Conservation (phyloP, 2,888 invertebrate species). For the Alcis repandata region DNA sequence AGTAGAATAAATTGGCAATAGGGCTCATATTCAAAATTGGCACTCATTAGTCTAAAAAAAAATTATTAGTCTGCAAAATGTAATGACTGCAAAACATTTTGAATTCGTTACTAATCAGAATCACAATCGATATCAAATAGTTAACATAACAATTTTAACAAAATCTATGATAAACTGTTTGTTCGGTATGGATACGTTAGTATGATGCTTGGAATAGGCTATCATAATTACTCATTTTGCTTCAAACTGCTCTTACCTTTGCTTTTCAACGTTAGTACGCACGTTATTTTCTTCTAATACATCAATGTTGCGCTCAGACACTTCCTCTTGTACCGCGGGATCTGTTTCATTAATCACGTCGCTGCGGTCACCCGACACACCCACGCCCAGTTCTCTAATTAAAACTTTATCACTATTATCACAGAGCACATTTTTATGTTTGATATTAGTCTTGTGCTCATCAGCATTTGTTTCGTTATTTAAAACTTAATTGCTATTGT, state of each 20-base stretch:
- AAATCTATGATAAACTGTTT: too few species aligned
- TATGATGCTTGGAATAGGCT: too few species aligned
- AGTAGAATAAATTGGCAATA: too few species aligned
- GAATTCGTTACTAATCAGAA: too few species aligned
- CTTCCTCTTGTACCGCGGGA: conserved; percentile 67
- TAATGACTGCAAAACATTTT: too few species aligned
- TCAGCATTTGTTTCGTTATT: conserved; percentile 2
- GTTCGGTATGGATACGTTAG: too few species aligned
- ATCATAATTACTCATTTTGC: conserved; percentile 1
- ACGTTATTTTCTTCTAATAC: conserved; percentile 49
- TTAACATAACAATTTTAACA: too few species aligned
- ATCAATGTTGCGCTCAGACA: conserved; percentile 76
- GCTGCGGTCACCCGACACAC: conserved; percentile 65
- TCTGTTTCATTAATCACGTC: conserved; percentile 78
- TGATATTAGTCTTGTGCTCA: conserved; percentile 60
- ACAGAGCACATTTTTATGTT: conserved; percentile 54
- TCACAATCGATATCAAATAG: too few species aligned
- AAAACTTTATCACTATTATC: conserved; percentile 49
- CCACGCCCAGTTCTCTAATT: conserved; percentile 42
- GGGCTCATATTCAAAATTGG: too few species aligned
- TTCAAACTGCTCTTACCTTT: background rate
- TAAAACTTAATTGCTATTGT: conserved; percentile 50
- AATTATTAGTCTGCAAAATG: too few species aligned
- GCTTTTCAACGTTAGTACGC: conserved; percentile 2
- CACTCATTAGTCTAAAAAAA: too few species aligned